Conservation (phyloP, 2,113 vertebrate genomes). For the Lucifuga dentata region DNA sequence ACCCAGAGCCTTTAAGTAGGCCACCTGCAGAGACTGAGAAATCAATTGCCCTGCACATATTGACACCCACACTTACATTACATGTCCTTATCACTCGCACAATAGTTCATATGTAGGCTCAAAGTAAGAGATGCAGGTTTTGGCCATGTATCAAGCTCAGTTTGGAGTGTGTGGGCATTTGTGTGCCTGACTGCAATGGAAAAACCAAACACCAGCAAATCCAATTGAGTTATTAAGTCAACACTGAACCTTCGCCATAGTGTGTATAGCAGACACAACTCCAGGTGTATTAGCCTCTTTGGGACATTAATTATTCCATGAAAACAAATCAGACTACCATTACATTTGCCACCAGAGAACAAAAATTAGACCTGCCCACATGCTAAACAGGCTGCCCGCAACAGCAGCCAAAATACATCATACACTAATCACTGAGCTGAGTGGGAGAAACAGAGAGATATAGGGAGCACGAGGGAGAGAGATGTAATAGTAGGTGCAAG, state of each 20-base stretch:
- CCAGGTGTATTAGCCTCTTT: slow-evolving; percentile 39
- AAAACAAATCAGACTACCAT: slow-evolving; percentile 53
- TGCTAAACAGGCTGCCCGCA: slow-evolving; percentile 71
- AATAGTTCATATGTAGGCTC: slow-evolving; percentile 48
- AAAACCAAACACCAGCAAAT: slow-evolving; percentile 26
- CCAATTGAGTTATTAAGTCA: not conserved
- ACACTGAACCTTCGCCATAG: not conserved
- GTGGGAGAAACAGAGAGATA: slow-evolving; percentile 65
- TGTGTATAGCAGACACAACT: slow-evolving; percentile 1
- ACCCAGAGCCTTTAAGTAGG: slow-evolving; percentile 67
- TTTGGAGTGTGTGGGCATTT: slow-evolving; percentile 42
- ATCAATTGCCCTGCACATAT: slow-evolving; percentile 69
- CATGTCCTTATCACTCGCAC: slow-evolving; percentile 59
- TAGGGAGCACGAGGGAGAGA: slow-evolving; percentile 44
- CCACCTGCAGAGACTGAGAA: slow-evolving; percentile 51
- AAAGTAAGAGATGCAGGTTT: slow-evolving; percentile 37
- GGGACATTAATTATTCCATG: slow-evolving; percentile 39
- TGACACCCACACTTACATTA: slow-evolving; percentile 61
- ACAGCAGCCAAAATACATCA: slow-evolving; percentile 76
- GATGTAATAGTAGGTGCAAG: slow-evolving; percentile 45
- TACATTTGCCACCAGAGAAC: slow-evolving; percentile 59
- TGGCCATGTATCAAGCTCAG: slow-evolving; percentile 19
- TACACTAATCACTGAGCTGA: slow-evolving; percentile 73
- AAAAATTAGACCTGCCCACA: slow-evolving; percentile 71
- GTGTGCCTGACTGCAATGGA: slow-evolving; percentile 14